phyloP scores from a whole-genome alignment of 92 coral and sea anemone species.

The Epizoanthus rinbou region DNA sequence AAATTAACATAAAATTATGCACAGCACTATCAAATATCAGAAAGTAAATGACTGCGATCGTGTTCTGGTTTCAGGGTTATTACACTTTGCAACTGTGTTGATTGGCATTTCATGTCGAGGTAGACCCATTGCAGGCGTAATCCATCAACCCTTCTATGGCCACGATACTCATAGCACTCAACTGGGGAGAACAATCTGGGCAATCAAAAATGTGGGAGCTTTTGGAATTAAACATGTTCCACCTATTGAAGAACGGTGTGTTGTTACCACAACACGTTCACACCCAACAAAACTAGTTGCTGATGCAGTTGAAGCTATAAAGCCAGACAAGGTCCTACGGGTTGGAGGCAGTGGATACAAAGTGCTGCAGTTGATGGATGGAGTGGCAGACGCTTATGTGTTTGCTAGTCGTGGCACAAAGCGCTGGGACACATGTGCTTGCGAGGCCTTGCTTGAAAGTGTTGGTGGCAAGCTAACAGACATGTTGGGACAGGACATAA shows the following conservation, averaged over 20 bases:
- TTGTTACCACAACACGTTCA: slow-evolving; percentile 89
- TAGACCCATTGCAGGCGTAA: slow-evolving; percentile 89
- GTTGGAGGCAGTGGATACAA: slow-evolving; percentile 97
- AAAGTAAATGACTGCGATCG: background rate
- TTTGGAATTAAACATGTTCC: slow-evolving; percentile 77
- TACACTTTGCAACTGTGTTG: slow-evolving; percentile 88
- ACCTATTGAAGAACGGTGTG: slow-evolving; percentile 73
- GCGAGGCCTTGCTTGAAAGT: slow-evolving; percentile 87
- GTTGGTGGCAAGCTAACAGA: slow-evolving; percentile 91
- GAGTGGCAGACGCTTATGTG: slow-evolving; percentile 91
- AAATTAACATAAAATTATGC: too few relatives aligned
- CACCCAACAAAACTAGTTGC: slow-evolving; percentile 77
- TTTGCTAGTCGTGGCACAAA: slow-evolving; percentile 94
- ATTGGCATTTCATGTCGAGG: slow-evolving; percentile 92
- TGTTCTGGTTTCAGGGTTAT: slow-evolving; percentile 60
- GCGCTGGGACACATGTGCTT: slow-evolving; percentile 99
- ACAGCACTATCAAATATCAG: too few relatives aligned
- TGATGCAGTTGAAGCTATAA: slow-evolving; percentile 92
- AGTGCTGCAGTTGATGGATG: slow-evolving; percentile 80
- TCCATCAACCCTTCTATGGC: slow-evolving; percentile 97
- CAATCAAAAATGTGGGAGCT: slow-evolving; percentile 81
- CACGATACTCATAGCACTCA: slow-evolving; percentile 43
- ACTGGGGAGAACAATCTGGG: slow-evolving; percentile 95
- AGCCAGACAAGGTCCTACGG: slow-evolving; percentile 77
- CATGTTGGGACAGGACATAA: slow-evolving; percentile 76